Base-by-base conservation (phyloP, 2,888 invertebrate species). In the Caenorhabditis parvicauda region DNA sequence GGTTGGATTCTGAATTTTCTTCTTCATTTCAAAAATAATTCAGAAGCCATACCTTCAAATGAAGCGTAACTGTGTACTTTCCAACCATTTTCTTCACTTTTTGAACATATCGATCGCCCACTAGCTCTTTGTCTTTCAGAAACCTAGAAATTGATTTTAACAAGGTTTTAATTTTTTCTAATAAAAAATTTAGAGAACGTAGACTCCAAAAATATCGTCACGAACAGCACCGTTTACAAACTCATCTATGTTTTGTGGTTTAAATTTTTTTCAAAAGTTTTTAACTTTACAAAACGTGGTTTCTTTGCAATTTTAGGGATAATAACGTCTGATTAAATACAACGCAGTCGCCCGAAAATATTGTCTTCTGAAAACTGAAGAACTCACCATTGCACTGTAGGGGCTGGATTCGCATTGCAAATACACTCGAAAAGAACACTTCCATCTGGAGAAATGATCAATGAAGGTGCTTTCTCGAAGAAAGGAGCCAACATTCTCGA, bases 31-130 rank as follows among this genome's bases (percentile, higher is more conserved):
- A 28, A 32, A 43, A 14, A 14, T 4, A 41, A 21, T 19, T 2
- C 14, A 17, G 28, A 22, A 39, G 6, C 39, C 50, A 41, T 32
- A 74, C 80, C 70, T 80, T 80, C 49, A 80, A 65, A n/a, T 72
- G 65, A 59, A 80, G 44, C 2, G 80, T 80, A 29, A 76, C 75
- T n/a, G 74, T 64, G 61, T 69, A 80, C 54, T 80, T 80, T 29
- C 80, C 80, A 9, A 80, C 80, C 61, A 75, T 80, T 59, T 81
- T 80, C 67, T 81, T 80, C 37, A 73, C 67, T 43, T 81, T 81
- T 37, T 50, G 52, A 6, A 76, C 71, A 37, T 74, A 74, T 19
- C 77, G 65, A 54, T 80, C 80, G 27, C 76, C 79, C 21, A 57
- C 44, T 5, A 81, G 54, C 54, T 78, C 75, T 42, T 81, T 67